phyloP scores from a whole-genome alignment of 92 coral and sea anemone genomes.

The Diadumene lineata region DNA sequence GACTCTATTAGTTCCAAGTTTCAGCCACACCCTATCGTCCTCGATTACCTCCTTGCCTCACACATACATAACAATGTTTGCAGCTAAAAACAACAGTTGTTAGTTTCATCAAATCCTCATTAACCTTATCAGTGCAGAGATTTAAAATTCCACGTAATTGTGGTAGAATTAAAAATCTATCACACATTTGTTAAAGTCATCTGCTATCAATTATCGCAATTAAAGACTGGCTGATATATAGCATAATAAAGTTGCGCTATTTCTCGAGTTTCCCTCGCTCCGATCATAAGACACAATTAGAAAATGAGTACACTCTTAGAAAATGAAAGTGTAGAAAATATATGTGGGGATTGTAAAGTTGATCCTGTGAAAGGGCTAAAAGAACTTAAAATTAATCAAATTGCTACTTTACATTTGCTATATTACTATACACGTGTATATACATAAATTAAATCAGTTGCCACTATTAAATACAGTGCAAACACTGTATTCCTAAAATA shows the following conservation, averaged over 20 bases:
- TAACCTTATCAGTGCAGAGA: constrained; percentile 12
- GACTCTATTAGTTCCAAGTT: neutral
- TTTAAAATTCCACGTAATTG: constrained; percentile 32
- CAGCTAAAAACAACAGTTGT: neutral
- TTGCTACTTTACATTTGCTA: neutral
- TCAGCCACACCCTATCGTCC: neutral
- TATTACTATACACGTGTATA: no score
- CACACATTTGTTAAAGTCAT: constrained; percentile 18
- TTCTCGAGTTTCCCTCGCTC: constrained; percentile 10
- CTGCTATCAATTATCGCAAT: constrained; percentile 16
- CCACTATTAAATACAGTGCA: neutral
- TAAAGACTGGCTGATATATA: constrained; percentile 14
- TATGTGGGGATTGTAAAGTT: neutral
- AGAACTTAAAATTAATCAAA: no score
- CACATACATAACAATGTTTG: no score
- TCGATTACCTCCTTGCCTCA: no score
- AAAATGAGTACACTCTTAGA: no score
- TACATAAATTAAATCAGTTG: neutral
- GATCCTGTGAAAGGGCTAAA: no score
- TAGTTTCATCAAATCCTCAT: constrained; percentile 9
- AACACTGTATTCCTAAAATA: neutral
- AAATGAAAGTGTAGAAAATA: neutral
- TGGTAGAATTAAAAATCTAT: constrained; percentile 20
- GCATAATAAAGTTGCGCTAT: constrained; percentile 9
- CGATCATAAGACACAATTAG: neutral